These are phyloP conservation scores for Ferdinandea cuprea DNA, from an alignment of 2,888 invertebrate genomes.

Conservation along the genomic window DNA sequence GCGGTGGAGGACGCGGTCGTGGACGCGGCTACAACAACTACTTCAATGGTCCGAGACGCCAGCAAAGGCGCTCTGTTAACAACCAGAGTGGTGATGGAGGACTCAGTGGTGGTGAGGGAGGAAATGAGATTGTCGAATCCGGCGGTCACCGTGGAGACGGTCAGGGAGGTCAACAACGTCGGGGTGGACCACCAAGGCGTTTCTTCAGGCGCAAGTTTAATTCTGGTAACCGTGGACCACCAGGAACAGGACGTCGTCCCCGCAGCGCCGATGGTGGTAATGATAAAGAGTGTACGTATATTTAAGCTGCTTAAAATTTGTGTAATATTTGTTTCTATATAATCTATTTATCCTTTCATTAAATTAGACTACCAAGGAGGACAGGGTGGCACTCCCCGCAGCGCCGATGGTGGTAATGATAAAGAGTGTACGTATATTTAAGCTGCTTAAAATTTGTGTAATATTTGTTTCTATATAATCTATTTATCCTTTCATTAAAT, in stretches of 20 bases:
- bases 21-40: conserved; percentile 79
- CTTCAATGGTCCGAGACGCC: conserved; percentile 78
- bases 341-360: background rate
- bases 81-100: conserved; percentile 79
- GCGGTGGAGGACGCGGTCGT: conserved; percentile 77
- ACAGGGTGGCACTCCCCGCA: conserved; percentile 84
- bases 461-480: background rate
- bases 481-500: background rate
- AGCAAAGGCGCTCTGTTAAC: conserved; percentile 78
- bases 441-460: background rate
- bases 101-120: conserved; percentile 77
- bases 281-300: conserved; percentile 56
- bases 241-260: conserved; percentile 77
- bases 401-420: conserved; percentile 78
- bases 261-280: conserved; percentile 79
- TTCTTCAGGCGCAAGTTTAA: conserved; percentile 90
- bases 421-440: conserved; percentile 42
- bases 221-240: conserved; percentile 77
- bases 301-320: background rate
- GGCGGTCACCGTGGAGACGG: conserved; percentile 80
- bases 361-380: conserved; percentile 77
- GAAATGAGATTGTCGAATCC: conserved; percentile 84
- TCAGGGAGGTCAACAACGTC: conserved; percentile 83
- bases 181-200: conserved; percentile 85
- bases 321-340: background rate